These are phyloP conservation scores for Gryllus bimaculatus DNA, from an alignment of 1,140 invertebrate species.

Conservation along the genomic window DNA sequence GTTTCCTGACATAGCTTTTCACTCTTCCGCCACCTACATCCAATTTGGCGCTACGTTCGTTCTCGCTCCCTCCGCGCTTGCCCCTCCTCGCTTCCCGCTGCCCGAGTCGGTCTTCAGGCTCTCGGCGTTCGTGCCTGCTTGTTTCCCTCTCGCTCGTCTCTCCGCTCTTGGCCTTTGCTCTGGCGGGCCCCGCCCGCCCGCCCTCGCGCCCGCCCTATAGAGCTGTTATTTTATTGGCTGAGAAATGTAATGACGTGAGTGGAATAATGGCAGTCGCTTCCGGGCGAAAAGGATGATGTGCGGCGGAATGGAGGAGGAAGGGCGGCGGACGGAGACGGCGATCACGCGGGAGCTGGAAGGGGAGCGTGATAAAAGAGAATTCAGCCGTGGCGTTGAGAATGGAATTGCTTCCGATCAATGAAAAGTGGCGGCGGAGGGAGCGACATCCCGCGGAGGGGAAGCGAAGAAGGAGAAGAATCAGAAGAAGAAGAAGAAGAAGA, in stretches of 20 bases:
- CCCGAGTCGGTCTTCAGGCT: background rate
- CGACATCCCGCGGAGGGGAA: background rate
- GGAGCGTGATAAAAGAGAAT: background rate
- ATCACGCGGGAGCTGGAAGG: background rate
- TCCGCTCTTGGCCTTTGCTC: too few relatives aligned
- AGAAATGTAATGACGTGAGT: constrained; percentile 16
- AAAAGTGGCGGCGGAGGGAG: too few relatives aligned
- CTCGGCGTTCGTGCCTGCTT: background rate
- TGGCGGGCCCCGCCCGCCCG: too few relatives aligned
- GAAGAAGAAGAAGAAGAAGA: background rate
- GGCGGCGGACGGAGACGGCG: background rate
- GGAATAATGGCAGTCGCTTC: constrained; percentile 2
- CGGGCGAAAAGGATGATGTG: constrained; percentile 10
- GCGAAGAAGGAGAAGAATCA: background rate
- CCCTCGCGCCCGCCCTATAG: background rate
- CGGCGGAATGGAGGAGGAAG: background rate
- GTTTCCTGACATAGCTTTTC: constrained; percentile 21
- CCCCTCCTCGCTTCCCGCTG: too few relatives aligned
- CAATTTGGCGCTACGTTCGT: constrained; percentile 11
- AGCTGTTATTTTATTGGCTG: constrained; percentile 17
- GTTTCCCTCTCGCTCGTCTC: too few relatives aligned
- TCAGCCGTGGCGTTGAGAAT: constrained; percentile 9
- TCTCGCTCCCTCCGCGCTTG: background rate
- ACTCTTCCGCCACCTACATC: constrained; percentile 18
- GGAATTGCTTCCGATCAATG: constrained; percentile 7